phyloP scores from a whole-genome alignment of 1,140 invertebrate species.

The Drosophila auraria region DNA sequence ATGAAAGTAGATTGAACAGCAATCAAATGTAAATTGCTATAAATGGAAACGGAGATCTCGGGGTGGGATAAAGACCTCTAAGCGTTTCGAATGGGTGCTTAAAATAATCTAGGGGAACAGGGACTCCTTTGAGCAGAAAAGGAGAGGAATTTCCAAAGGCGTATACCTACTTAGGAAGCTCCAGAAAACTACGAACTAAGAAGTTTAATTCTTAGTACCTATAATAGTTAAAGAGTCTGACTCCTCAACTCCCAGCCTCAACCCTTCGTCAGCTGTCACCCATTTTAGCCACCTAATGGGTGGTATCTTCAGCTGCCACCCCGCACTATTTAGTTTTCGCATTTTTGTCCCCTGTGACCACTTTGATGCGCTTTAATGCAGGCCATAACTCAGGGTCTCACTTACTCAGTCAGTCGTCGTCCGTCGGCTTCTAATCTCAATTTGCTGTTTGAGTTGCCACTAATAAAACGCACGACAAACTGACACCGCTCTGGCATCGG shows the following conservation, averaged over 20 bases:
- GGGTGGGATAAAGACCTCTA: slow-evolving; percentile 21
- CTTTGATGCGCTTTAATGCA: slow-evolving; percentile 67
- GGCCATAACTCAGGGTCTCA: slow-evolving; percentile 66
- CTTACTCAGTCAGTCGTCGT: slow-evolving; percentile 46
- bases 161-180: not conserved
- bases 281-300: slow-evolving; percentile 24
- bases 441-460: slow-evolving; percentile 71
- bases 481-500: slow-evolving; percentile 36
- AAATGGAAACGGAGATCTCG: slow-evolving; percentile 6
- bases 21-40: slow-evolving; percentile 45
- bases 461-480: slow-evolving; percentile 69
- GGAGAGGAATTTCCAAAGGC: too few species aligned
- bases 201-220: too few species aligned
- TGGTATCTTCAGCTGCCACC: not conserved
- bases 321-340: not conserved
- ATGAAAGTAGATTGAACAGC: slow-evolving; percentile 49
- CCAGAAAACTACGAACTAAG: too few species aligned
- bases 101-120: slow-evolving; percentile 15
- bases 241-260: not conserved
- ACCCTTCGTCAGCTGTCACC: slow-evolving; percentile 5
- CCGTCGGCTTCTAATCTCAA: slow-evolving; percentile 63
- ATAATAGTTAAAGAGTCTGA: not conserved
- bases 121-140: not conserved
- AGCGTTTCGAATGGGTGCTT: slow-evolving; percentile 36
- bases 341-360: slow-evolving; percentile 23